These are phyloP conservation scores for Odontomachus brunneus DNA, from an alignment of 1,140 invertebrate species.

Conservation along the genomic window DNA sequence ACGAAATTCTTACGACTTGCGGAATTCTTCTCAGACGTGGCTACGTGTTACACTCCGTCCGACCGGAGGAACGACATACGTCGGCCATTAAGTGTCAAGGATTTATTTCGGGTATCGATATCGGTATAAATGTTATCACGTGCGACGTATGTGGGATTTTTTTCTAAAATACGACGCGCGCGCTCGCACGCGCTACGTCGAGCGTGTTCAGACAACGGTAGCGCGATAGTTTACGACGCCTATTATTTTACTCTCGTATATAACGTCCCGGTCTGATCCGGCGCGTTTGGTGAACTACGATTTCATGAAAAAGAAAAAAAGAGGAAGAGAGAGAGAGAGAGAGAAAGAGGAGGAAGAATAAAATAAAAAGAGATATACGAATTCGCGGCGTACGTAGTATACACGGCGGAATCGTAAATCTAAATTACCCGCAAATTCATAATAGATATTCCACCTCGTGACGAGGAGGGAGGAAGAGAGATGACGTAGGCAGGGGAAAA, in stretches of 20 bases:
- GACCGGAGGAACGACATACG: not conserved
- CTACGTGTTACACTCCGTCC: not conserved
- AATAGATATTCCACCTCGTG: constrained; percentile 58
- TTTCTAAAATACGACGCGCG: not conserved
- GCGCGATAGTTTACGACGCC: not conserved
- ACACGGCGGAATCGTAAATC: constrained; percentile 54
- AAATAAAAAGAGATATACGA: not conserved
- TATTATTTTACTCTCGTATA: constrained; percentile 14
- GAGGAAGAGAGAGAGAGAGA: not conserved
- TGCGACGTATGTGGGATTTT: not conserved
- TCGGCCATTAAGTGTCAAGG: not conserved
- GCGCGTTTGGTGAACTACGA: not conserved
- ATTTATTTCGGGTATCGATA: constrained; percentile 17
- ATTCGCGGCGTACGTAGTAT: constrained; percentile 7
- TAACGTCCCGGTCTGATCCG: constrained; percentile 13
- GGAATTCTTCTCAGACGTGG: not conserved
- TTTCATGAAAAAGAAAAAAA: constrained; percentile 17
- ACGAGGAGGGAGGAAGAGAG: not conserved
- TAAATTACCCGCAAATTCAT: constrained; percentile 63
- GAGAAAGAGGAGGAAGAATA: not conserved
- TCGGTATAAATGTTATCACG: not conserved
- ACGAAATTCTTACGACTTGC: not conserved
- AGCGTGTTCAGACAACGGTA: not conserved
- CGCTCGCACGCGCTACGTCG: too few species aligned
- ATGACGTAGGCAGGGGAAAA: not conserved